Evolutionary conservation across 1,140 invertebrate species (phyloP), one percentile per base, ranked within the genome.

Genomic region (Sitodiplosis mosellana): DNA sequence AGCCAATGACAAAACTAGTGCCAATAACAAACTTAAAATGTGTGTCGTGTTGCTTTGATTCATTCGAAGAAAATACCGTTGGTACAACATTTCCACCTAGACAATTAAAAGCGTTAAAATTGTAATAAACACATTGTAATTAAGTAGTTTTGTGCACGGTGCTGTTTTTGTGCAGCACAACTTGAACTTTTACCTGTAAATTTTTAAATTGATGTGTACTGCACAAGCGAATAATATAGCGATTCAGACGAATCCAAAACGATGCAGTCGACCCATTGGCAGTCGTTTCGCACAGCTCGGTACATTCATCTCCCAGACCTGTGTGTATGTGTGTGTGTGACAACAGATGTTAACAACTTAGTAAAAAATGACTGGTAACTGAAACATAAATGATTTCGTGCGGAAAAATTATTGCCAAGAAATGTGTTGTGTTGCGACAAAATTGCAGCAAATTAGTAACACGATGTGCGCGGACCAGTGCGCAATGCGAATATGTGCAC

Each of bases 11-110:
- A 81, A 51, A 34, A 80, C 72, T 33, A 89, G 68, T 3, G 76
- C 69, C 34, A 84, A 70, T 12, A 92, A 64, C 20, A 92, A 70
- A 5, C 75, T 79, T 46, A 92, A 71, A 36, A 91, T 72, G 55
- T 86, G 80, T 1, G 81, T 87, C 69, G 89, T 80, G 63, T 88
- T 90, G 54, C 79, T 84, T 66, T 91, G 87, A 69, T 90, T 91
- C 75, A 91, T 86, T 49, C 87, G 81, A 47, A 92, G 74, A 61
- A 92, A 91, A 68, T 93, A 93, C 40, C 87, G 74, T 64, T 92
- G 87, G 67, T 91, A 92, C 42, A 92, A 65, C 74, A 81, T 81
- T 67, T 91, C 88, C 56, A 91, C 82, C 78, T 87, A 69, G 17
- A 63, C 63, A 51, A 49, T 55, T 5, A 15, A 20, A 2, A 48